Evolutionary conservation across 2,797 vertebrate genomes (phyloP).

Genomic region (Channallabes apus): DNA sequence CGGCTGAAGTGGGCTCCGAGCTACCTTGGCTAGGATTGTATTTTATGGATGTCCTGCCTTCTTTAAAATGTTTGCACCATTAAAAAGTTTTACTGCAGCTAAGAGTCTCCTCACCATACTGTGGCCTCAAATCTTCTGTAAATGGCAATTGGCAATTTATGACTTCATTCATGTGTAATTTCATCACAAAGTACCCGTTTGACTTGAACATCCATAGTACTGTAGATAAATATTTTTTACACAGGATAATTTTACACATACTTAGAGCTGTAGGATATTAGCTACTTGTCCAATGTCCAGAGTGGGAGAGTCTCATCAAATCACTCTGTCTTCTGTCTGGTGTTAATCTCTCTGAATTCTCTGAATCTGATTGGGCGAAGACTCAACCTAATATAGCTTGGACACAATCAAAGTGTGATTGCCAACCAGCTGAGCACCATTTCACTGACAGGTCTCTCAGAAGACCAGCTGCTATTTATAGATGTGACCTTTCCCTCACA

Average conservation of each 20-base stretch:
- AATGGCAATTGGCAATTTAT: too few species aligned
- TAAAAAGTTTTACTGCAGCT: too few species aligned
- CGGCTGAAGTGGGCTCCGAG: too few species aligned
- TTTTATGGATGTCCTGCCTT: too few species aligned
- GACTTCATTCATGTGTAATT: too few species aligned
- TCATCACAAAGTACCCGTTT: too few species aligned
- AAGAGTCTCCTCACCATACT: too few species aligned
- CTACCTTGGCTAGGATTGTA: too few species aligned
- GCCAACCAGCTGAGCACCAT: constrained; percentile 1
- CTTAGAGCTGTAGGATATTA: constrained; percentile 3
- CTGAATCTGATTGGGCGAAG: constrained; percentile 15
- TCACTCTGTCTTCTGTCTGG: neutral
- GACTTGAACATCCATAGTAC: too few species aligned
- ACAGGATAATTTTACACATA: neutral
- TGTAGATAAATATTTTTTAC: neutral
- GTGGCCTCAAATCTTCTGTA: too few species aligned
- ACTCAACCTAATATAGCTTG: constrained; percentile 29
- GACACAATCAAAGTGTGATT: constrained; percentile 20
- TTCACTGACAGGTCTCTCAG: constrained; percentile 34
- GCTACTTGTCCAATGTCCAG: neutral
- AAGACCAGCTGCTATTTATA: constrained; percentile 52
- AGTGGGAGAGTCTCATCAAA: constrained; percentile 14
- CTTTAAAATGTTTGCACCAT: too few species aligned
- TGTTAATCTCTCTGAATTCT: constrained; percentile 14
- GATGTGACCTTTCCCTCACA: constrained; percentile 47